Conservation (phyloP, 2,797 vertebrate genomes). For the Iguana delicatissima region DNA sequence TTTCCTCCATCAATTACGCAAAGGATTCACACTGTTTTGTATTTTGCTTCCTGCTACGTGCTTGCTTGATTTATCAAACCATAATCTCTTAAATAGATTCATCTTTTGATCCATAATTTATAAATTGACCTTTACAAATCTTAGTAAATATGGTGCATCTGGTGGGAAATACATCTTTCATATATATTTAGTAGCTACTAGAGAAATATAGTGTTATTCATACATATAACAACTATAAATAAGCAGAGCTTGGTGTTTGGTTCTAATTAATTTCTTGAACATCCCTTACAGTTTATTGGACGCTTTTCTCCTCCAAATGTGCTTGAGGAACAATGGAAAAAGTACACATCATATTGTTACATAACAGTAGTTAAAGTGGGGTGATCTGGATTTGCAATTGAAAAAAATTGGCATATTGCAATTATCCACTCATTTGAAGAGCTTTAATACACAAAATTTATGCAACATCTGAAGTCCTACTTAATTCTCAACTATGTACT, state of each 20-base stretch:
- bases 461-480: background rate
- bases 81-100: slow-evolving; percentile 35
- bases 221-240: slow-evolving; percentile 36
- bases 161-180: slow-evolving; percentile 21
- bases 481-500: background rate
- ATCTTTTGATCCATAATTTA: slow-evolving; percentile 54
- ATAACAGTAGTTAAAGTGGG: background rate
- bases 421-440: background rate
- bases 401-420: slow-evolving; percentile 12
- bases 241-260: slow-evolving; percentile 35
- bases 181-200: slow-evolving; percentile 19
- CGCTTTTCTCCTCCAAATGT: slow-evolving; percentile 33
- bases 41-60: slow-evolving; percentile 43
- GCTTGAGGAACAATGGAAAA: slow-evolving; percentile 30
- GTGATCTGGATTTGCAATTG: slow-evolving; percentile 30
- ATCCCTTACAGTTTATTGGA: slow-evolving; percentile 43
- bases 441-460: background rate
- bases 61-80: slow-evolving; percentile 51
- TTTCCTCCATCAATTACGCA: slow-evolving; percentile 39
- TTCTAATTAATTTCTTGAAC: slow-evolving; percentile 55
- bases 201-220: background rate
- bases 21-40: slow-evolving; percentile 44
- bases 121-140: slow-evolving; percentile 46
- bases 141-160: slow-evolving; percentile 27
- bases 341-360: slow-evolving; percentile 36